A percentile compares a stretch with the other conserved stretches of the same genome.
Conservation (phyloP, 2,888 invertebrate species). For the Cyclophora albipunctata region DNA sequence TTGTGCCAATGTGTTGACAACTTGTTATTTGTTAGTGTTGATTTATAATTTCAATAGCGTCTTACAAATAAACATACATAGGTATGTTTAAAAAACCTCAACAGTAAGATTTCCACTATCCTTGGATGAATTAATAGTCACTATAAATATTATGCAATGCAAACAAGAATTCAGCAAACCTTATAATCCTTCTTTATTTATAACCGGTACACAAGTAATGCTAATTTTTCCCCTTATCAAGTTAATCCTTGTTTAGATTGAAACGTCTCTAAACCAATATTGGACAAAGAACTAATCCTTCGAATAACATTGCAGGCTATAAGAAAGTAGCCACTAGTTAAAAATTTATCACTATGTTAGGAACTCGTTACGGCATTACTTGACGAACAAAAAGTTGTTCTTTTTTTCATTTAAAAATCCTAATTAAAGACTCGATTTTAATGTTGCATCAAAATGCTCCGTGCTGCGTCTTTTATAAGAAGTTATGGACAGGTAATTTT, state of each 20-base stretch:
- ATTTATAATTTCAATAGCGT: too few relatives aligned
- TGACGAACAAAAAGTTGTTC: background rate
- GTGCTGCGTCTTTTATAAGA: slow-evolving; percentile 63
- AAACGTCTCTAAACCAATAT: slow-evolving; percentile 44
- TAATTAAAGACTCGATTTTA: slow-evolving; percentile 24
- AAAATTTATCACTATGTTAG: slow-evolving; percentile 22
- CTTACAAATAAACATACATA: too few relatives aligned
- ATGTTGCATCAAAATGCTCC: slow-evolving; percentile 48
- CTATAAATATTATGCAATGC: too few relatives aligned
- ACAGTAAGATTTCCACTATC: too few relatives aligned
- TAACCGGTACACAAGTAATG: slow-evolving; percentile 44
- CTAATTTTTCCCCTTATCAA: slow-evolving; percentile 47
- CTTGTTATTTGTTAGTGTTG: too few relatives aligned
- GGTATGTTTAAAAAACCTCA: too few relatives aligned
- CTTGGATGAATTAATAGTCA: too few relatives aligned
- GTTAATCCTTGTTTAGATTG: slow-evolving; percentile 50
- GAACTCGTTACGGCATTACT: slow-evolving; percentile 11
- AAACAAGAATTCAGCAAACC: slow-evolving; percentile 32
- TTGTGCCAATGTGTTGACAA: too few relatives aligned
- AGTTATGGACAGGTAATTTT: slow-evolving; percentile 53
- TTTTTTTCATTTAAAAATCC: background rate
- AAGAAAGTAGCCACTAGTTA: slow-evolving; percentile 35
- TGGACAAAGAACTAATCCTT: slow-evolving; percentile 41
- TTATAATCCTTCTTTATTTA: slow-evolving; percentile 44
- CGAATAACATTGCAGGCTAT: slow-evolving; percentile 42